Conservation (phyloP, 2,888 invertebrate genomes). For the Phorcus lineatus region DNA sequence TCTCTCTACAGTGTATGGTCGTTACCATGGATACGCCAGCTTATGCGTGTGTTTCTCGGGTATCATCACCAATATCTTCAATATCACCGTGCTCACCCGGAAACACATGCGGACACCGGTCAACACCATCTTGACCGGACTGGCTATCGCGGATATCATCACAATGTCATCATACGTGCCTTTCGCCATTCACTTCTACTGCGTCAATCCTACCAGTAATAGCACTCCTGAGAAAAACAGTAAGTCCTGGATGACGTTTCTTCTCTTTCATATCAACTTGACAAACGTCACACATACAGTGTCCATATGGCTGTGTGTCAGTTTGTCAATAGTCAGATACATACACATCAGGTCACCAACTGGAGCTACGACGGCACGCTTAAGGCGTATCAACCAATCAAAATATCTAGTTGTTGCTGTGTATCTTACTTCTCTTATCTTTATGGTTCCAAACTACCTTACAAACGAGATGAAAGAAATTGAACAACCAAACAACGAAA, state of each 20-base stretch:
- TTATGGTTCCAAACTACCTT: conserved; percentile 90
- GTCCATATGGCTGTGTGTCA: conserved; percentile 93
- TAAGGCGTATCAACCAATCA: conserved; percentile 87
- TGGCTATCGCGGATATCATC: conserved; percentile 92
- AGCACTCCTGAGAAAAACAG: conserved; percentile 65
- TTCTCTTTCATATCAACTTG: conserved; percentile 88
- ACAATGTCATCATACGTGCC: conserved; percentile 94
- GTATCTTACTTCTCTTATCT: conserved; percentile 88
- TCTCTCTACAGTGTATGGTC: conserved; percentile 62
- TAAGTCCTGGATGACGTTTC: conserved; percentile 74
- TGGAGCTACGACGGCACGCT: conserved; percentile 79
- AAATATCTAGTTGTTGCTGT: conserved; percentile 85
- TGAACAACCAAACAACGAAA: conserved; percentile 38
- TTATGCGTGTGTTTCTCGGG: conserved; percentile 92
- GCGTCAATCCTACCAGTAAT: conserved; percentile 50
- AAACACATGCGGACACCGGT: conserved; percentile 92
- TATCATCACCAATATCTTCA: conserved; percentile 92
- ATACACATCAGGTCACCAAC: conserved; percentile 83
- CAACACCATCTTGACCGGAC: conserved; percentile 88
- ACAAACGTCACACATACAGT: conserved; percentile 91
- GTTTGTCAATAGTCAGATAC: conserved; percentile 93
- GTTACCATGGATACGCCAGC: conserved; percentile 89
- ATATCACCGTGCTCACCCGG: conserved; percentile 89
- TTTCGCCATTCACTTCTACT: conserved; percentile 83
- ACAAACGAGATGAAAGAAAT: conserved; percentile 78